These are phyloP conservation scores for Agrotis exclamationis DNA, from an alignment of 2,888 invertebrate genomes.

Conservation along the genomic window DNA sequence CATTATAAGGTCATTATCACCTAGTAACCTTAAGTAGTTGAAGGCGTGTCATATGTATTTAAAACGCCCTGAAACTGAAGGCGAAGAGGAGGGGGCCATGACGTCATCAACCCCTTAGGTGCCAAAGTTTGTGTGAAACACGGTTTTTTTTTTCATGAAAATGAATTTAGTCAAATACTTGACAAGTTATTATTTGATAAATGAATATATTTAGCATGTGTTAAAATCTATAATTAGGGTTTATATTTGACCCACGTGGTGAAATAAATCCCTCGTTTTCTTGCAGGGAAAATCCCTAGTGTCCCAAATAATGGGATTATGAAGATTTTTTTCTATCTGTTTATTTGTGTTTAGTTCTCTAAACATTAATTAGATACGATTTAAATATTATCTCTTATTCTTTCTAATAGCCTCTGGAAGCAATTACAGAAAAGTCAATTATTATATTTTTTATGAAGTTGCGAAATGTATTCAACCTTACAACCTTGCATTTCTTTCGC, in stretches of 20 bases:
- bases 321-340: too few species aligned
- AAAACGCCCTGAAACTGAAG: constrained; percentile 40
- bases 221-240: not conserved
- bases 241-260: too few species aligned
- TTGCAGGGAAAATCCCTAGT: too few species aligned
- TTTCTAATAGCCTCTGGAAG: not conserved
- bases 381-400: not conserved
- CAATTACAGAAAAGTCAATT: not conserved
- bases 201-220: too few species aligned
- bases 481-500: not conserved
- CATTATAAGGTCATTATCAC: constrained; percentile 37
- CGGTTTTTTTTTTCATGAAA: constrained; percentile 15
- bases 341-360: too few species aligned
- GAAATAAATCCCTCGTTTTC: too few species aligned
- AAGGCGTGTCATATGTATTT: constrained; percentile 50
- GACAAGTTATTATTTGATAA: not conserved
- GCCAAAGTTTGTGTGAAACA: constrained; percentile 3
- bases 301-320: too few species aligned
- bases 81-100: not conserved
- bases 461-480: not conserved
- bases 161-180: not conserved
- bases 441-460: not conserved
- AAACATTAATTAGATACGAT: too few species aligned
- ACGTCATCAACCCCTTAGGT: constrained; percentile 37
- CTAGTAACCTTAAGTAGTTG: constrained; percentile 19